phyloP scores from a whole-genome alignment of 2,797 vertebrate species.

The Phataginus tricuspis region DNA sequence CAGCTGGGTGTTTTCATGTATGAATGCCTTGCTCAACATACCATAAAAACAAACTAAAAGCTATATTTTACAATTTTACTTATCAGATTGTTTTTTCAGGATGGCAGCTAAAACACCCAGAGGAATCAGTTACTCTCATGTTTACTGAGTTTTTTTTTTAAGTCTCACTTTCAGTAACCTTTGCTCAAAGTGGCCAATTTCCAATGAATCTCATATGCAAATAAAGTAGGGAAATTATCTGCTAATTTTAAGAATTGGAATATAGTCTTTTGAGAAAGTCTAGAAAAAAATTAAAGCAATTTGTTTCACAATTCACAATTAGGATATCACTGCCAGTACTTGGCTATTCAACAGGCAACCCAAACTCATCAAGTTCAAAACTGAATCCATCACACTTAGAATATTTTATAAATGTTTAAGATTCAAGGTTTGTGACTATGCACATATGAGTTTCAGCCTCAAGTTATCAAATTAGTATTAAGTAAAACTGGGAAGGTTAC shows the following conservation, averaged over 20 bases:
- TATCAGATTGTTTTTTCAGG: not conserved
- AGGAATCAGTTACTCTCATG: not conserved
- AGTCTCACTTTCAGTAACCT: not conserved
- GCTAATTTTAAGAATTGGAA: not conserved
- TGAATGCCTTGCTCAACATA: not conserved
- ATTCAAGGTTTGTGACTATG: not conserved
- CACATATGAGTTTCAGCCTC: rapidly evolving
- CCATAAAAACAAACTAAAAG: slow-evolving; percentile 59
- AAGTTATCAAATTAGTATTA: not conserved
- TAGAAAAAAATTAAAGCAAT: not conserved
- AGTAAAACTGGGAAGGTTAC: not conserved
- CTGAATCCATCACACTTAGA: not conserved
- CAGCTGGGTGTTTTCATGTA: slow-evolving; percentile 40
- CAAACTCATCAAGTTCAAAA: not conserved
- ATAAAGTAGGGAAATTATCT: not conserved
- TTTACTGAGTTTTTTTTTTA: not conserved
- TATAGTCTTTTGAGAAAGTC: not conserved
- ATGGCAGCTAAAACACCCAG: not conserved
- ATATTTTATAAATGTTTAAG: not conserved
- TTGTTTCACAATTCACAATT: not conserved
- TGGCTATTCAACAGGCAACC: not conserved
- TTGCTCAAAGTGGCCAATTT: not conserved
- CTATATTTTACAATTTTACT: slow-evolving; percentile 38
- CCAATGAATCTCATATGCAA: not conserved
- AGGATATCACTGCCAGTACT: not conserved